Base-by-base conservation (phyloP, 2,888 invertebrate genomes). In the Carpatolechia fugitivella region DNA sequence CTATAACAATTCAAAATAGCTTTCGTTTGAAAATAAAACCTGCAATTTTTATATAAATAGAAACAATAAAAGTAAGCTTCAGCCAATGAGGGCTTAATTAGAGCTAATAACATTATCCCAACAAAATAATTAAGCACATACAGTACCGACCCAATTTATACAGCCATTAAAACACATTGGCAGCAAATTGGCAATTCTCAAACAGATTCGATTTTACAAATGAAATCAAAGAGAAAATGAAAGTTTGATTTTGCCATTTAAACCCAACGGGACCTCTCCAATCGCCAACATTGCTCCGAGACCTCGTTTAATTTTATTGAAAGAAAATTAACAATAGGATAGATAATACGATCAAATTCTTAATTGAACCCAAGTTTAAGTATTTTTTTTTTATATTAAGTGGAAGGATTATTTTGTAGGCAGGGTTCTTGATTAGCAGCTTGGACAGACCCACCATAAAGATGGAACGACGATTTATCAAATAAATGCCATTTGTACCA, bases 161-260 rank as follows among this genome's bases (percentile, higher is more conserved):
- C 24, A 24, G 44, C 44, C n/a, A n/a, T 44, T 20, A 44, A 29
- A 44, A 44, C 29, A 44, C 24, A 44, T 44, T 20, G 29, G 29
- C n/a, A 29, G 44, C 13, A 0, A 44, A 44, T 44, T 29, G 44
- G 24, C 44, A 29, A 44, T 44, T 44, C 29, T 24, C 6, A 13
- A 29, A 44, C 44, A 44, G 44, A 44, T 44, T 44, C 11, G n/a
- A 44, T 24, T 11, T 24, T 20, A n/a, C n/a, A 14, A 44, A 24
- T 29, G 44, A 44, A 44, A 44, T 44, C 44, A 44, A 44, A 29
- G 44, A 24, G n/a, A 20, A 29, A 44, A 44, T 44, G 29, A 44
- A 44, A 44, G 13, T 44, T 44, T 13, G n/a, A 44, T 24, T 24
- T 13, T 29, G n/a, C 29, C 13, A 13, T 44, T 20, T 20, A 18